Evolutionary conservation across 2,888 invertebrate species (phyloP).

Genomic region (Melinaea marsaeus): DNA sequence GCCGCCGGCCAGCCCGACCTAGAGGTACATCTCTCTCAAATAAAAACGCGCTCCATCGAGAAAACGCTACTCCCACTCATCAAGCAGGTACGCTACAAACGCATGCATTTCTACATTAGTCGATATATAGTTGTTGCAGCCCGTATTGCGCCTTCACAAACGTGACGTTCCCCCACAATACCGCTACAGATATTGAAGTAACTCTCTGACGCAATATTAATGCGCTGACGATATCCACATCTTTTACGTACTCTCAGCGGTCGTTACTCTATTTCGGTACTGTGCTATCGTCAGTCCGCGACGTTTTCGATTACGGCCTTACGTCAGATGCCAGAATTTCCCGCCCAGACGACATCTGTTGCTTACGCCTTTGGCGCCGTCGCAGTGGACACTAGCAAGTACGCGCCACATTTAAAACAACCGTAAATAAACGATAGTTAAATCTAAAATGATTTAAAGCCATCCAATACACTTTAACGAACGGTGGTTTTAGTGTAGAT

Average conservation of each 20-base stretch:
- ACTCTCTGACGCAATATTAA: constrained; percentile 57
- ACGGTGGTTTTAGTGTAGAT: background rate
- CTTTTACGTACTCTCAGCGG: constrained; percentile 62
- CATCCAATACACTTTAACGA: background rate
- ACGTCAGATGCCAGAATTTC: constrained; percentile 60
- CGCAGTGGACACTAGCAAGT: constrained; percentile 41
- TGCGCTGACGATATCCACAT: constrained; percentile 51
- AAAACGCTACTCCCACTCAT: constrained; percentile 95
- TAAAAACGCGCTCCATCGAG: constrained; percentile 96
- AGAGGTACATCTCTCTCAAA: constrained; percentile 83
- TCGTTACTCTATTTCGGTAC: constrained; percentile 62
- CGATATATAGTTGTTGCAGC: constrained; percentile 24
- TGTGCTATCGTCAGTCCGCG: constrained; percentile 47
- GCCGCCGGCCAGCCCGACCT: constrained; percentile 78
- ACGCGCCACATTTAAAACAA: constrained; percentile 51
- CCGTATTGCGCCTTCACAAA: constrained; percentile 26
- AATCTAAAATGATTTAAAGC: background rate
- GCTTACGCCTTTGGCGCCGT: constrained; percentile 56
- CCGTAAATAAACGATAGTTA: background rate
- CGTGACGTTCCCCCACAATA: constrained; percentile 30
- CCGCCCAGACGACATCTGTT: constrained; percentile 72
- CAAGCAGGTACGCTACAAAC: constrained; percentile 86
- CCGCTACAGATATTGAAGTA: constrained; percentile 28
- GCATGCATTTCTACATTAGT: constrained; percentile 39
- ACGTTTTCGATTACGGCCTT: constrained; percentile 43